A percentile compares a stretch with the other conserved stretches of the same genome.
Conservation (phyloP, 2,113 vertebrate species). For the Platanista minor region DNA sequence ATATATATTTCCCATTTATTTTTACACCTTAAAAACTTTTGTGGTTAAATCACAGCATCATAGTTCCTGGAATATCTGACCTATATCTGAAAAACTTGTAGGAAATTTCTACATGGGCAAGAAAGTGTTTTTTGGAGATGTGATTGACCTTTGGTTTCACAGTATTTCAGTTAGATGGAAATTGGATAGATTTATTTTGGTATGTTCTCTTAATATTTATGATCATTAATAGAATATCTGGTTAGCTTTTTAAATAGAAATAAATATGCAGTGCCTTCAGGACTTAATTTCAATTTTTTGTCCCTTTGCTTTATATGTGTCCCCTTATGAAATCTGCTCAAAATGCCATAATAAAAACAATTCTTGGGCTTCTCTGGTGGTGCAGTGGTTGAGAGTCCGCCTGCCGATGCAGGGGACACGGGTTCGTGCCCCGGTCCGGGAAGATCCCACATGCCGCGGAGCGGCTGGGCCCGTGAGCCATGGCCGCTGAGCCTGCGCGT, state of each 20-base stretch:
- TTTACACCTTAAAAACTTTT: constrained; percentile 24
- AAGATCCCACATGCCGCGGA: too few relatives aligned
- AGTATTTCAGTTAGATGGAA: constrained; percentile 73
- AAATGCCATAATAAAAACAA: constrained; percentile 55
- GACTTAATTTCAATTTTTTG: constrained; percentile 60
- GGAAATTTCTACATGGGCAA: background rate
- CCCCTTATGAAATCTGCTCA: constrained; percentile 60
- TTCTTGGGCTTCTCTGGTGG: too few relatives aligned
- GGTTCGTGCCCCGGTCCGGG: too few relatives aligned
- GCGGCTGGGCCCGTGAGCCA: too few relatives aligned
- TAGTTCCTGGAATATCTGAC: constrained; percentile 30
- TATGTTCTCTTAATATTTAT: constrained; percentile 62
- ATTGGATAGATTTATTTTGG: constrained; percentile 46
- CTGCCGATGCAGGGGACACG: too few relatives aligned
- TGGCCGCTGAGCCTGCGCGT: too few relatives aligned
- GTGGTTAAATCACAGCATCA: background rate
- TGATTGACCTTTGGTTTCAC: constrained; percentile 55
- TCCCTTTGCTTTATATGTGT: constrained; percentile 64
- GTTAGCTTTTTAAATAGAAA: constrained; percentile 61
- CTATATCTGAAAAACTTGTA: constrained; percentile 1
- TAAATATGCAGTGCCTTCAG: constrained; percentile 53
- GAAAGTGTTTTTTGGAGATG: constrained; percentile 42
- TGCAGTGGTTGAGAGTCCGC: too few relatives aligned
- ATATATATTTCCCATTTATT: background rate
- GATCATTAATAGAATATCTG: constrained; percentile 72